A percentile compares a stretch with the other conserved stretches of the same genome.
phyloP scores from a whole-genome alignment of 2,888 invertebrate species.

The Linhomoeus sp. region DNA sequence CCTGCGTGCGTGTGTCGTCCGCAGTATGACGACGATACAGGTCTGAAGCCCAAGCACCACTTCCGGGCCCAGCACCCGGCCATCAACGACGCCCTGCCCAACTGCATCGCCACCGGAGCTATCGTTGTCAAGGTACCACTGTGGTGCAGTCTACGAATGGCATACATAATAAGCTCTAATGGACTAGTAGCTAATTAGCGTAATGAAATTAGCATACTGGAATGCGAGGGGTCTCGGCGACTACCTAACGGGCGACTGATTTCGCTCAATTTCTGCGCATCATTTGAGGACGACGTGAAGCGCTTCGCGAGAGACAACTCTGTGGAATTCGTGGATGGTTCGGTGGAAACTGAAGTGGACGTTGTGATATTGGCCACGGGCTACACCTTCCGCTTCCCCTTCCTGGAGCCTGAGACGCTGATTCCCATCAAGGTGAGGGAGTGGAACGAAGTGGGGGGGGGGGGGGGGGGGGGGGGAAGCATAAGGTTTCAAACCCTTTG shows the following conservation, averaged over 20 bases:
- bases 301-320: conserved; percentile 7
- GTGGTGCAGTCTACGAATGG: neutral
- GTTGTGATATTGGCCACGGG: conserved; percentile 28
- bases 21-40: no score
- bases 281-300: conserved; percentile 11
- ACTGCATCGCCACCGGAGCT: conserved; percentile 27
- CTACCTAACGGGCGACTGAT: no score
- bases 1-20: no score
- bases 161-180: no score
- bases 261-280: no score
- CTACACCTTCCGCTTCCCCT: conserved; percentile 32
- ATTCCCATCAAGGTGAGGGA: conserved; percentile 14
- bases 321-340: conserved; percentile 15
- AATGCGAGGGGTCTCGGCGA: no score
- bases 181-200: no score
- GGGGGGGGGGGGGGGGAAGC: no score
- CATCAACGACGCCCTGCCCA: conserved; percentile 31
- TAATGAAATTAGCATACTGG: no score
- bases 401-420: conserved; percentile 20
- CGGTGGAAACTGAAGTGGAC: conserved; percentile 15
- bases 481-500: neutral
- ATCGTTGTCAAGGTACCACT: conserved; percentile 23
- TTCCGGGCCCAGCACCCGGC: conserved; percentile 28
- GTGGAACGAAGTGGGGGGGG: no score
- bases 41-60: conserved; percentile 20